Evolutionary conservation across 2,797 vertebrate species (phyloP).

Genomic region (Catostomus latipinnis): DNA sequence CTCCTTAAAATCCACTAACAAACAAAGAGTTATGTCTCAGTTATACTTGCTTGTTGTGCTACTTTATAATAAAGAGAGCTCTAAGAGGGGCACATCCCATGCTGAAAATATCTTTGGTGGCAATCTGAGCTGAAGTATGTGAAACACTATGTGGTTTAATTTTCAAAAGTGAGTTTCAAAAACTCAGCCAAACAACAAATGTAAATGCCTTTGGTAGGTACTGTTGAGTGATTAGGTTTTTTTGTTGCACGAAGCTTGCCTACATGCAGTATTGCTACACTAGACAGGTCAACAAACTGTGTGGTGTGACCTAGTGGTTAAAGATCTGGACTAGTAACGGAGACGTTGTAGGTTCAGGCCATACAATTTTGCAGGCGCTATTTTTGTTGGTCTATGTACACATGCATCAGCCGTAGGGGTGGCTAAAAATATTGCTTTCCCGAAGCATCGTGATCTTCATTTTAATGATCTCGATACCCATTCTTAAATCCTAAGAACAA

Average conservation of each 20-base stretch:
- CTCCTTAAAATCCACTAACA: not conserved
- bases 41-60: not conserved
- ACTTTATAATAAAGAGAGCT: conserved; percentile 14
- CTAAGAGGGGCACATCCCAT: conserved; percentile 13
- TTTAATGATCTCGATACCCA: too few species aligned
- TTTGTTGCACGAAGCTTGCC: not conserved
- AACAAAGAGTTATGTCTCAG: not conserved
- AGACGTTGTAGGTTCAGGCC: not conserved
- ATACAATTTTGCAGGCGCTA: too few species aligned
- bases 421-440: too few species aligned
- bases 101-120: conserved; percentile 5
- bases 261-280: not conserved
- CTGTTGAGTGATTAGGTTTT: not conserved
- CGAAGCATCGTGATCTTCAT: too few species aligned
- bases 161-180: not conserved
- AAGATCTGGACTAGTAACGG: not conserved
- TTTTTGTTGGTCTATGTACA: too few species aligned
- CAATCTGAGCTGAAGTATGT: not conserved
- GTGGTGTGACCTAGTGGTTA: not conserved
- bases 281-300: too few species aligned
- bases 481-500: too few species aligned
- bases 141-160: not conserved
- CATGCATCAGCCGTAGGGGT: too few species aligned
- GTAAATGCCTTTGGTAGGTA: not conserved
- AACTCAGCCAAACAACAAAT: not conserved